Base-by-base conservation (phyloP, 2,888 invertebrate species). In the Pyrgus malvae region DNA sequence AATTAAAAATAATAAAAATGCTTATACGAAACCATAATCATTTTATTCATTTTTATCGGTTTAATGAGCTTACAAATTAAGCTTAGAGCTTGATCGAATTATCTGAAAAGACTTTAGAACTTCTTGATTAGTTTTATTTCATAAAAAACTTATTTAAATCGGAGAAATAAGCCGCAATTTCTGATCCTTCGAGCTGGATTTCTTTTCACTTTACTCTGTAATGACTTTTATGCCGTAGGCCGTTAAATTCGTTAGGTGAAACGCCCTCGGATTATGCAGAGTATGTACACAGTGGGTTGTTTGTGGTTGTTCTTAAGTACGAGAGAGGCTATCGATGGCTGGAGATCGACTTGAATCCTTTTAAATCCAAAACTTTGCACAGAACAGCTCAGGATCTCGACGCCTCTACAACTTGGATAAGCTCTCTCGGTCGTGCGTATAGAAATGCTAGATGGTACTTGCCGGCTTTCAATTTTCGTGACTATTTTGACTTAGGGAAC, bases 321-420 rank as follows among this genome's bases (percentile, higher is more conserved):
- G 49, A 45, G 50, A 55, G 51, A 51, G 60, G 61, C 64, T 58
- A 59, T 61, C 62, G 64, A 58, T 51, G 55, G 46, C 53, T 54
- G 49, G 19, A 48, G 56, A 56, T 59, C 58, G 54, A 44, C 51
- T 61, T 51, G 60, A 64, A 72, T 70, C 68, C 66, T 62, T 76
- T 75, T 71, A 75, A 53, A 63, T 60, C 58, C 63, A 59, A 67
- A 70, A 69, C 68, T 74, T 73, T 70, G 60, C 63, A 59, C 54
- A 50, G 59, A 61, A 59, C 55, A 55, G 56, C 57, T 59, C 53
- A 53, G 53, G 53, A 45, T 48, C 56, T 57, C 51, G 55, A 61
- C 57, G 56, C 38, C 57, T 51, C 58, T 55, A 45, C 53, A 53
- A 53, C 53, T 51, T 55, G 49, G 44, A 64, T 62, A 58, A 62